Base-by-base conservation (phyloP, 2,888 invertebrate genomes). In the Hemistola chrysoprasaria region DNA sequence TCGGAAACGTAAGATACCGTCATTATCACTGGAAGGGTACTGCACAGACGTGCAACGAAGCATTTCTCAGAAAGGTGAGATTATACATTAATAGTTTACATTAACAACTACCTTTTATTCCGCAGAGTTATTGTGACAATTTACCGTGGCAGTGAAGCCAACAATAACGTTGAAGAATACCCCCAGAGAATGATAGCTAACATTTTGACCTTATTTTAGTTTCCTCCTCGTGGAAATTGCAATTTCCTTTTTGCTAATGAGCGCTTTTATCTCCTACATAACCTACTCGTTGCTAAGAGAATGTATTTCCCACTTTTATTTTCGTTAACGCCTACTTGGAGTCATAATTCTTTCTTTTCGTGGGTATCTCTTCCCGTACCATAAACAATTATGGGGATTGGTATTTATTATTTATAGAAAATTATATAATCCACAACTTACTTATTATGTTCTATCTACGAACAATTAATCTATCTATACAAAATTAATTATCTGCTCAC, bases 1-100 rank as follows among this genome's bases (percentile, higher is more conserved):
- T 94, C 56, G 94, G 94, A 29, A 93, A 93, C 67, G 90, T 93
- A 30, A 87, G 93, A 53, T 94, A 92, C 75, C 90, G 93, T 29
- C 96, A 96, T 76, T 92, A 94, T 62, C 96, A 96, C 80, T 95
- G 95, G 93, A 94, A 95, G 65, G 93, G 95, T 50, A 94, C 95
- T 25, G 94, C 95, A 40, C 95, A 95, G 77, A 94, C 94, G 63
- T 97, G 97, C 90, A 97, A 97, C 75, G 95, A 96, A 79, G 90
- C 93, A 64, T 97, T 97, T 87, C 91, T 97, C 47, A 92, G 94
- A 83, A 96, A 96, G 95, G 96, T 97, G 88, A 88, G 86, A 55
- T 40, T 37, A 35, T 22, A 9, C 6, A 30, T 10, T 30, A 23
- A 11, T 25, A 32, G 10, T 24, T 31, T n/a, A 9, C 16, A 10